phyloP scores from a whole-genome alignment of 2,797 vertebrate species.

The Gallinago stenura region DNA sequence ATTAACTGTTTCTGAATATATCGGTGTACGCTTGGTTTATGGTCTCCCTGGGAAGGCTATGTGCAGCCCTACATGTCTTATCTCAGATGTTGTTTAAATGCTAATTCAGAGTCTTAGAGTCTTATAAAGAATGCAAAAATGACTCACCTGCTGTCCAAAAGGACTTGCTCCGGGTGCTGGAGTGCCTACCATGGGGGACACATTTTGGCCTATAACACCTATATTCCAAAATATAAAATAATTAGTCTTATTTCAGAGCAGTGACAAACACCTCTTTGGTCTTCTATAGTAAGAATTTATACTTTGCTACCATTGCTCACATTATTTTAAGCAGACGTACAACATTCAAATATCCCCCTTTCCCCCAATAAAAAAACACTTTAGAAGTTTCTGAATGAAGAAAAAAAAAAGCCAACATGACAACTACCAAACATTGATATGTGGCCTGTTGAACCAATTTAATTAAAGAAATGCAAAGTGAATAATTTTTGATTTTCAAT shows the following conservation, averaged over 20 bases:
- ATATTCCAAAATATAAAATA: slow-evolving; percentile 78
- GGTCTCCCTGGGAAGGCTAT: not conserved
- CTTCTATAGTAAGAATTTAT: not conserved
- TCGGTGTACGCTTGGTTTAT: not conserved
- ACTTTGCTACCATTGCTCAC: not conserved
- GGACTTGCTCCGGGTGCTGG: slow-evolving; percentile 83
- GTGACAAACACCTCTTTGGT: slow-evolving; percentile 7
- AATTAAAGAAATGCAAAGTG: not conserved
- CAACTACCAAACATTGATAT: not conserved
- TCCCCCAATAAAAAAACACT: not conserved
- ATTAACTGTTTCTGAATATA: not conserved
- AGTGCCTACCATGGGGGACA: slow-evolving; percentile 88
- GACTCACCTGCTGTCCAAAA: slow-evolving; percentile 92
- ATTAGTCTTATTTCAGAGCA: slow-evolving; percentile 64
- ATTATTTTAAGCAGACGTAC: not conserved
- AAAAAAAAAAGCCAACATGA: not conserved
- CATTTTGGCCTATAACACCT: slow-evolving; percentile 88
- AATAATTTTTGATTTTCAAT: not conserved
- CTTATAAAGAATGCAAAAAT: not conserved
- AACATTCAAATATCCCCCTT: not conserved
- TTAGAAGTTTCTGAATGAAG: not conserved
- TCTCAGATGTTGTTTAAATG: not conserved
- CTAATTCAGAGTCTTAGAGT: not conserved
- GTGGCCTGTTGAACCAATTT: not conserved
- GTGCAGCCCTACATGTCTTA: not conserved